These are phyloP conservation scores for Lagopus leucura DNA, from an alignment of 2,113 vertebrate species.

Conservation along the genomic window DNA sequence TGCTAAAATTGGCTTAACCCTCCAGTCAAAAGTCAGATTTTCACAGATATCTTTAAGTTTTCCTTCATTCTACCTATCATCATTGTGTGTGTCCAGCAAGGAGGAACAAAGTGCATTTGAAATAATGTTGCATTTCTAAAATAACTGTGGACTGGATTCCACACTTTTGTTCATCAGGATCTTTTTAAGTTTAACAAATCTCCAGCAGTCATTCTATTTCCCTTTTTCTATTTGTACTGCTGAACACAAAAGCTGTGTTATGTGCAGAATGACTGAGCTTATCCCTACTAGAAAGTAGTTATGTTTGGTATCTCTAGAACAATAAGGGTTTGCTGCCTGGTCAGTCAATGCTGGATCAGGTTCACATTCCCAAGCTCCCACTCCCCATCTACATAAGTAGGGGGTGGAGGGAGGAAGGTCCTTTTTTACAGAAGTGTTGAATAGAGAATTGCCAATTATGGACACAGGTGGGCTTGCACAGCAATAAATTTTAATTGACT, in stretches of 20 bases:
- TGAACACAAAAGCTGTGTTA: conserved; percentile 83
- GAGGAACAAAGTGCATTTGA: neutral
- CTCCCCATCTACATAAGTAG: conserved; percentile 77
- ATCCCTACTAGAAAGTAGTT: conserved; percentile 80
- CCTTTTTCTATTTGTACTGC: conserved; percentile 44
- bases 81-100: neutral
- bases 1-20: neutral
- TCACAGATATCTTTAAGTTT: neutral
- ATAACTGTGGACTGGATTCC: neutral
- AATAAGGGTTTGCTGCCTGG: conserved; percentile 88
- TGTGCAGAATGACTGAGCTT: conserved; percentile 77
- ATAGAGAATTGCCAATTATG: conserved; percentile 64
- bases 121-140: neutral
- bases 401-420: conserved; percentile 38
- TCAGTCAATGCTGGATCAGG: conserved; percentile 82
- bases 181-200: conserved; percentile 63
- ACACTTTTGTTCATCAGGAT: conserved; percentile 12
- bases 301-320: conserved; percentile 91
- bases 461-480: conserved; percentile 51
- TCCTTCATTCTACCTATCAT: neutral
- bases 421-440: conserved; percentile 42
- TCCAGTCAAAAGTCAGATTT: neutral
- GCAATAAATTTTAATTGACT: conserved; percentile 61
- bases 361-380: conserved; percentile 84
- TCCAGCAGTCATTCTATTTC: conserved; percentile 21